A percentile compares a stretch with the other conserved stretches of the same genome.
These are phyloP conservation scores for Philonicus albiceps DNA, from an alignment of 2,888 invertebrate genomes.

Conservation along the genomic window DNA sequence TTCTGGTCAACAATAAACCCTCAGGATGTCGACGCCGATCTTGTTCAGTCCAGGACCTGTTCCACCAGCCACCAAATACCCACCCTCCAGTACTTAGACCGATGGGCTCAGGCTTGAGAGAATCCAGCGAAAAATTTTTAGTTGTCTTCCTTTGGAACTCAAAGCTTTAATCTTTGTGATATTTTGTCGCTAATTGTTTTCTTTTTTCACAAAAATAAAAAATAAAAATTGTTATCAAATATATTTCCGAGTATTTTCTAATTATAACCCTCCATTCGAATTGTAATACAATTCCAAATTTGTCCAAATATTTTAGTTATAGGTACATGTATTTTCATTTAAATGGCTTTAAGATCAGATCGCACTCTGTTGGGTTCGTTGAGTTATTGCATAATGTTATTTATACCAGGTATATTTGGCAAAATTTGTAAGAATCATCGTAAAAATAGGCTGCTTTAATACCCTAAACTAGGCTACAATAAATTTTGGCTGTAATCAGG, in stretches of 20 bases:
- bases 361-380: background rate
- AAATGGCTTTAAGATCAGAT: too few relatives aligned
- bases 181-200: background rate
- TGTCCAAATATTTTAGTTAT: background rate
- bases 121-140: slow-evolving; percentile 47
- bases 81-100: slow-evolving; percentile 43
- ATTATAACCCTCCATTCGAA: background rate
- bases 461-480: too few relatives aligned
- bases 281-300: background rate
- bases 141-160: background rate
- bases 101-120: slow-evolving; percentile 71
- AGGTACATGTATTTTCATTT: too few relatives aligned
- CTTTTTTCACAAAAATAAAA: background rate
- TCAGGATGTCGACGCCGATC: slow-evolving; percentile 57
- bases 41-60: slow-evolving; percentile 60
- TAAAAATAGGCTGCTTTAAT: too few relatives aligned
- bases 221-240: background rate
- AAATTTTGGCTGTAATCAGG: too few relatives aligned
- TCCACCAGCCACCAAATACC: slow-evolving; percentile 59
- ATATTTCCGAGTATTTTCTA: background rate
- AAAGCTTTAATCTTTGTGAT: slow-evolving; percentile 35
- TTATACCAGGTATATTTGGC: too few relatives aligned
- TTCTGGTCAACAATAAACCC: slow-evolving; percentile 76
- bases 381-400: background rate
- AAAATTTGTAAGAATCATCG: too few relatives aligned